Evolutionary conservation across 1,140 invertebrate genomes (phyloP).

Genomic region (Polypedilum pembai): DNA sequence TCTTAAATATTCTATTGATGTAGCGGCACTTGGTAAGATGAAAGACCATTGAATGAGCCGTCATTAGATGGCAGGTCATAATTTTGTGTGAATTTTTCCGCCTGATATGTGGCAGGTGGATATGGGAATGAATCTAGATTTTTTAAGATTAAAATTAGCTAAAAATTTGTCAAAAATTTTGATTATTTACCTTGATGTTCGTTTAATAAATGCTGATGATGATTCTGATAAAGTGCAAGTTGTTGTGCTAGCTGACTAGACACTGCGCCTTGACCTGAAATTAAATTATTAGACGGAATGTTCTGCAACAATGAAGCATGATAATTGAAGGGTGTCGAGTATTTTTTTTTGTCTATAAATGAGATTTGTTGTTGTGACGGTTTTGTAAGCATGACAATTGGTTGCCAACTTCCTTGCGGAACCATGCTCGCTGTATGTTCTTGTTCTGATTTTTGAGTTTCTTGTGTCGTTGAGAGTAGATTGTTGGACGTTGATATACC

Average conservation of each 20-base stretch:
- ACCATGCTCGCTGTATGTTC: background rate
- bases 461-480: background rate
- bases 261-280: conserved; percentile 15
- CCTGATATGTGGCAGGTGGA: background rate
- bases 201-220: background rate
- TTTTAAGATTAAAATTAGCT: background rate
- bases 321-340: background rate
- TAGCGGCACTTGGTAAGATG: background rate
- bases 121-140: background rate
- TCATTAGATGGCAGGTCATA: background rate
- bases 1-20: background rate
- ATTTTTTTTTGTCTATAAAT: background rate
- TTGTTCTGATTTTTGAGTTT: background rate
- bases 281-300: background rate
- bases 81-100: conserved; percentile 10
- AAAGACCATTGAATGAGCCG: background rate
- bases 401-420: conserved; percentile 5
- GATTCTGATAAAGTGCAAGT: conserved; percentile 15
- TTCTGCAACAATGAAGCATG: background rate
- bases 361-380: conserved; percentile 3
- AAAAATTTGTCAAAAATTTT: background rate
- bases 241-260: conserved; percentile 4
- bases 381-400: background rate
- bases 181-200: background rate
- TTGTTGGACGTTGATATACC: background rate